Conservation (phyloP, 2,113 vertebrate genomes). For the Eulacestoma nigropectus region DNA sequence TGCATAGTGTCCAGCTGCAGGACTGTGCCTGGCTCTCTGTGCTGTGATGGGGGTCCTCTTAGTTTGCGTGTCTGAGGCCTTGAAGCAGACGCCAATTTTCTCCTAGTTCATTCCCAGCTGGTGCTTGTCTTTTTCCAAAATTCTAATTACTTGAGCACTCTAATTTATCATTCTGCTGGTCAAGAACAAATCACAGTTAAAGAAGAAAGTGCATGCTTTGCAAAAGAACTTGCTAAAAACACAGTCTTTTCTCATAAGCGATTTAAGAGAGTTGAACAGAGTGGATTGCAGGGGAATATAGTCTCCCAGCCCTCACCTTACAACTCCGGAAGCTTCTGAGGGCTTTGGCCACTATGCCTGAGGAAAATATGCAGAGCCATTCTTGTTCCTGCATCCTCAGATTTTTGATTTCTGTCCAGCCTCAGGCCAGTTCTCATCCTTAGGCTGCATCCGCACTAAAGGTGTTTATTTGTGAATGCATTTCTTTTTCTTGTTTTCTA, state of each 20-base stretch:
- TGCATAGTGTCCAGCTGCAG: background rate
- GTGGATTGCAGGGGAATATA: background rate
- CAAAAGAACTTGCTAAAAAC: background rate
- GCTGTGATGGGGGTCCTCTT: accelerated
- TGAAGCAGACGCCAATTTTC: background rate
- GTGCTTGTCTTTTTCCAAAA: background rate
- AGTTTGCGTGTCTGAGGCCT: accelerated
- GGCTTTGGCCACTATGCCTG: background rate
- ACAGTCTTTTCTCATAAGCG: background rate
- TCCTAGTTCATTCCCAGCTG: background rate
- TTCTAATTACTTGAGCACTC: background rate
- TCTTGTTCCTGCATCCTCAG: background rate
- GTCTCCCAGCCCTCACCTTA: background rate
- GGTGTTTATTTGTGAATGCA: background rate
- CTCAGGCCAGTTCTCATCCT: background rate
- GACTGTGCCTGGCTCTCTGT: background rate
- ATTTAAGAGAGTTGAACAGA: background rate
- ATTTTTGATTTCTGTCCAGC: background rate
- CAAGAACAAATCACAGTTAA: background rate
- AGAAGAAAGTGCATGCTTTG: background rate
- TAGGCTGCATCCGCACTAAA: background rate
- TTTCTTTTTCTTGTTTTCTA: background rate
- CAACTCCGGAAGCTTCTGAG: background rate
- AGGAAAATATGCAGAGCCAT: background rate
- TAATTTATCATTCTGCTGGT: background rate